These are phyloP conservation scores for Glaucidium brasilianum DNA, from an alignment of 2,113 vertebrate species.

Conservation along the genomic window DNA sequence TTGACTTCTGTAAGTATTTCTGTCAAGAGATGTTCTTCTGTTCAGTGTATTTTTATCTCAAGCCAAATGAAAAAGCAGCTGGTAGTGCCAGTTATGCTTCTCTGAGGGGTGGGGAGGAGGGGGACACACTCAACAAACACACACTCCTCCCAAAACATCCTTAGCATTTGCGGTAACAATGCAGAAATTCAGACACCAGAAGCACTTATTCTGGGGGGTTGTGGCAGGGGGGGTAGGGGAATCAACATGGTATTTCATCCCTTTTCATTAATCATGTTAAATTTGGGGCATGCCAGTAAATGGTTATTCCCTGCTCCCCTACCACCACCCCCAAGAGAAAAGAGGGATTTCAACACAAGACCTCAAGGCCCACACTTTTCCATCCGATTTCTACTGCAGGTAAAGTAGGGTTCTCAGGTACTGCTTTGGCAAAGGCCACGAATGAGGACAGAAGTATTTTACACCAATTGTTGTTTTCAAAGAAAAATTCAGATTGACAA, in stretches of 20 bases:
- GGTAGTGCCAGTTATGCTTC: slow-evolving; percentile 65
- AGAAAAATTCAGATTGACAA: background rate
- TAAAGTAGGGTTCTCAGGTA: background rate
- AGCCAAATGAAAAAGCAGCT: slow-evolving; percentile 62
- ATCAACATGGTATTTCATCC: background rate
- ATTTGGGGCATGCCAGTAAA: background rate
- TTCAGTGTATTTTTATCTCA: slow-evolving; percentile 62
- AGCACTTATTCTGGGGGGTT: background rate
- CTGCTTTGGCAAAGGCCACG: background rate
- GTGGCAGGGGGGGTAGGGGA: rapidly evolving
- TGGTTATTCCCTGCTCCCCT: background rate
- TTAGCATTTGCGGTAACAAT: background rate
- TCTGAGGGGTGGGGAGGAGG: slow-evolving; percentile 15
- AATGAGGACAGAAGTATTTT: background rate
- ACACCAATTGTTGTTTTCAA: background rate
- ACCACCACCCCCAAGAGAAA: background rate
- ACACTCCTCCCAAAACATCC: background rate
- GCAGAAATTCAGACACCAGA: background rate
- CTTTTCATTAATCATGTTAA: background rate
- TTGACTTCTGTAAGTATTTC: slow-evolving; percentile 35
- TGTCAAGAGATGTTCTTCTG: slow-evolving; percentile 57
- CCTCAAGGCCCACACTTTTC: background rate
- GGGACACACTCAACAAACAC: background rate
- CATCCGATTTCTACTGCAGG: background rate
- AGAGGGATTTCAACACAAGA: background rate